Percentiles rank a stretch among this genome's conserved stretches.
These are phyloP conservation scores for Stenurella melanura DNA, from an alignment of 2,888 invertebrate species.

Conservation along the genomic window DNA sequence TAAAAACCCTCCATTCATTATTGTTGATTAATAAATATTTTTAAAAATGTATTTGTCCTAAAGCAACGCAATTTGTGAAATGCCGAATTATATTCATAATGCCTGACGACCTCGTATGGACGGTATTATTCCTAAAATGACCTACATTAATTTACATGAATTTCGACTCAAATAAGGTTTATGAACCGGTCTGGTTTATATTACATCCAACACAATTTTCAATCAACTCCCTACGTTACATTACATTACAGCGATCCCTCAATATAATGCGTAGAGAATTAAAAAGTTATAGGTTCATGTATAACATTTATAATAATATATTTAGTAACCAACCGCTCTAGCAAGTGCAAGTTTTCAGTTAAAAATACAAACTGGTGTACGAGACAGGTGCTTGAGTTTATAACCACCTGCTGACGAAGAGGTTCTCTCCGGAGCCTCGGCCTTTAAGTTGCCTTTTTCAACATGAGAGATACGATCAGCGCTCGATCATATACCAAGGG, in stretches of 20 bases:
- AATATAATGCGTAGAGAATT: neutral
- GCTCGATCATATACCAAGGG: slow-evolving; percentile 34
- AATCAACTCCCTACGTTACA: neutral
- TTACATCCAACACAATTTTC: neutral
- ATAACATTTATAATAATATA: slow-evolving; percentile 17
- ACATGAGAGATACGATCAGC: slow-evolving; percentile 40
- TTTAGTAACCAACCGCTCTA: slow-evolving; percentile 50
- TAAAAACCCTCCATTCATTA: too few species aligned
- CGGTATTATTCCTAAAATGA: neutral
- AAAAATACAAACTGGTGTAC: slow-evolving; percentile 67
- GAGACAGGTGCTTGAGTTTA: slow-evolving; percentile 65
- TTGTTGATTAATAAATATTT: too few species aligned
- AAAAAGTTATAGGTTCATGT: slow-evolving; percentile 8
- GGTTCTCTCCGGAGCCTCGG: slow-evolving; percentile 36
- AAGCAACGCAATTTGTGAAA: too few species aligned
- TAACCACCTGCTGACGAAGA: slow-evolving; percentile 57
- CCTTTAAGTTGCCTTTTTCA: slow-evolving; percentile 40
- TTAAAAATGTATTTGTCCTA: too few species aligned
- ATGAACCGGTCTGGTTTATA: neutral
- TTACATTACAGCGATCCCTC: neutral
- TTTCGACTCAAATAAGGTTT: neutral
- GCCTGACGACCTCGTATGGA: neutral
- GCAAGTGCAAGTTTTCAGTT: slow-evolving; percentile 67
- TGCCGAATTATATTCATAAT: neutral
- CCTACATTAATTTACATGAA: neutral